These are phyloP conservation scores for Sebastes melanostomus DNA, from an alignment of 2,797 vertebrate genomes.

Conservation along the genomic window DNA sequence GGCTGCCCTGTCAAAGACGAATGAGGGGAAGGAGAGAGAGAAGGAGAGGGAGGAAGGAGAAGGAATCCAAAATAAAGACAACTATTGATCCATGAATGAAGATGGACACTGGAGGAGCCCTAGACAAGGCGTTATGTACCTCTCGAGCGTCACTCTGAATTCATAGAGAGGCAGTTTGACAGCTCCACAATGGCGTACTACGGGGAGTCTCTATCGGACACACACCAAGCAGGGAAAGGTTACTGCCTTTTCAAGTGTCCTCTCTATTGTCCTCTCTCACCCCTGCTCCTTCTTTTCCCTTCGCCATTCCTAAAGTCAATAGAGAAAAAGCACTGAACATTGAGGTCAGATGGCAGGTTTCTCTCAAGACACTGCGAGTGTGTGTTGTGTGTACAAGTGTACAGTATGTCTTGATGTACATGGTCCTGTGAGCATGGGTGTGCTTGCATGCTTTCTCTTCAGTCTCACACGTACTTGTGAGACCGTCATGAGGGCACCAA, in stretches of 20 bases:
- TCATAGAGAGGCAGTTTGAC: constrained; percentile 78
- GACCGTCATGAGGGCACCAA: constrained; percentile 61
- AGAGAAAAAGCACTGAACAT: constrained; percentile 57
- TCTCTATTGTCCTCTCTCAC: constrained; percentile 61
- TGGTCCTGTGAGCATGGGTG: constrained; percentile 5
- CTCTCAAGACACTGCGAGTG: constrained; percentile 8
- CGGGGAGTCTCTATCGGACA: constrained; percentile 76
- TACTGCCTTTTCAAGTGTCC: constrained; percentile 76
- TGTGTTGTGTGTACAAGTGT: background rate
- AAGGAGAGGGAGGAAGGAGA: constrained; percentile 40
- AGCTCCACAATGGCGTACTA: constrained; percentile 74
- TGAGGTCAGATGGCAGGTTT: constrained; percentile 56
- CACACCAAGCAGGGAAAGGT: constrained; percentile 72
- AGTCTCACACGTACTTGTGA: constrained; percentile 18
- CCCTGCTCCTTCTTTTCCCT: constrained; percentile 28
- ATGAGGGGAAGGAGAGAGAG: constrained; percentile 46
- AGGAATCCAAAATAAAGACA: constrained; percentile 80
- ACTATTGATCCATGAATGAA: constrained; percentile 84
- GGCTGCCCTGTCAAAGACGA: constrained; percentile 70
- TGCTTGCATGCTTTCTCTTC: constrained; percentile 56
- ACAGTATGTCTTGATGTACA: constrained; percentile 9
- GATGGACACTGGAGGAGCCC: constrained; percentile 71
- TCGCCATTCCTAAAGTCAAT: constrained; percentile 57
- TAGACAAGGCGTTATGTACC: constrained; percentile 74
- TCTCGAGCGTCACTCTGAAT: constrained; percentile 73